Percentiles rank a stretch among this genome's conserved stretches.
phyloP scores from a whole-genome alignment of 2,797 vertebrate genomes.

The Tamandua tetradactyla region DNA sequence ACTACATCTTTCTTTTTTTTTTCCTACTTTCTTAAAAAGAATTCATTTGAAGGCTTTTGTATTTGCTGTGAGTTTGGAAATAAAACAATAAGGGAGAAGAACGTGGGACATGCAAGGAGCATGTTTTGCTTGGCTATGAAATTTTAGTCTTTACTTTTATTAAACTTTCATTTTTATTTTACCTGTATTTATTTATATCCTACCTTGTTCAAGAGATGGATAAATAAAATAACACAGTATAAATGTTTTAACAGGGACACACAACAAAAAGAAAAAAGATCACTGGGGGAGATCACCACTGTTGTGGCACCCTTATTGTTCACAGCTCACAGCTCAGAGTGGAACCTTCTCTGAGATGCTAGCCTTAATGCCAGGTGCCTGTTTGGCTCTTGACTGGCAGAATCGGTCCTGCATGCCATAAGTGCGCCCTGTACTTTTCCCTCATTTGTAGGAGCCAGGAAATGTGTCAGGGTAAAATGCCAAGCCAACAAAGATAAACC shows the following conservation, averaged over 20 bases:
- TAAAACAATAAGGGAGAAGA: background rate
- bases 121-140: background rate
- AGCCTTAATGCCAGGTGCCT: background rate
- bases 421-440: background rate
- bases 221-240: background rate
- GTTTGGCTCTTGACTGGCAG: background rate
- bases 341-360: background rate
- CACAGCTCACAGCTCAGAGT: background rate
- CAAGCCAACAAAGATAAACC: background rate
- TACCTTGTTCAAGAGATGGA: background rate
- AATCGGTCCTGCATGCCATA: background rate
- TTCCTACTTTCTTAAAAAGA: constrained; percentile 4
- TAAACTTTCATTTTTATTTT: constrained; percentile 36
- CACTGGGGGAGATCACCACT: background rate
- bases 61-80: background rate
- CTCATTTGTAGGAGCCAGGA: background rate
- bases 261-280: no score
- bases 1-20: background rate
- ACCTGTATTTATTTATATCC: background rate
- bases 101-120: no score
- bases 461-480: background rate
- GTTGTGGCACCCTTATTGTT: accelerated
- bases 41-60: background rate
- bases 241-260: background rate
- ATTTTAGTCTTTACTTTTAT: background rate